Evolutionary conservation across 1,140 invertebrate genomes (phyloP), one percentile per base, ranked within the genome.

Genomic region (Saxidomus purpurata): DNA sequence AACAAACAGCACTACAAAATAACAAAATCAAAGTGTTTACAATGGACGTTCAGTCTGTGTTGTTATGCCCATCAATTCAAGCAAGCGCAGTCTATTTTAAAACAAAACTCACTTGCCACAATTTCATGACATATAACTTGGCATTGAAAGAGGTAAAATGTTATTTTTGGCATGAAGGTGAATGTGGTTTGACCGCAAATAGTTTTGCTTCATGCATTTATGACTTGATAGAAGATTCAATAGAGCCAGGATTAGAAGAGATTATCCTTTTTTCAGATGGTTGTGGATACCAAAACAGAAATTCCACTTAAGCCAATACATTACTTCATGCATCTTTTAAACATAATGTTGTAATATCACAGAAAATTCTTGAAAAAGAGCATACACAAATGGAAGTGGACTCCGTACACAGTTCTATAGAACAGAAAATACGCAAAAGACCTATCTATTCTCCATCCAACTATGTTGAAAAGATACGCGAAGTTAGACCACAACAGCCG

Each of bases 1-100:
- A 63, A 67, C 34, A 63, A n/a, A 67, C 13, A 43, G 28, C 55
- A 43, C 47, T 36, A n/a, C 2, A 55, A 28, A n/a, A 55, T 55
- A n/a, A 85, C 1, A 69, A 43, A 34, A 3, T 71, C 0, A 52
- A 67, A 40, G 82, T 85, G 4, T 47, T 67, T 47, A 52, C 63
- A 47, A 85, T 85, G 82, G 82, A 85, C 74, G 34, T 85, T 28
- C 82, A 85, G 69, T 19, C 63, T 52, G 82, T 85, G 19, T 69
- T 85, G 25, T 28, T 85, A 11, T 52, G 17, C 36, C 67, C 61
- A 69, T 15, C 2, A 85, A 31, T 49, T 22, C 6, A 85, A 71
- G 63, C 82, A 9, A 85, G 67, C 49, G 55, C 61, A 28, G 31
- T 85, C 17, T 85, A 85, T 52, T 85, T 36, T 36, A 71, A 71